Conservation (phyloP, 2,797 vertebrate species). For the Pipistrellus pygmaeus region DNA sequence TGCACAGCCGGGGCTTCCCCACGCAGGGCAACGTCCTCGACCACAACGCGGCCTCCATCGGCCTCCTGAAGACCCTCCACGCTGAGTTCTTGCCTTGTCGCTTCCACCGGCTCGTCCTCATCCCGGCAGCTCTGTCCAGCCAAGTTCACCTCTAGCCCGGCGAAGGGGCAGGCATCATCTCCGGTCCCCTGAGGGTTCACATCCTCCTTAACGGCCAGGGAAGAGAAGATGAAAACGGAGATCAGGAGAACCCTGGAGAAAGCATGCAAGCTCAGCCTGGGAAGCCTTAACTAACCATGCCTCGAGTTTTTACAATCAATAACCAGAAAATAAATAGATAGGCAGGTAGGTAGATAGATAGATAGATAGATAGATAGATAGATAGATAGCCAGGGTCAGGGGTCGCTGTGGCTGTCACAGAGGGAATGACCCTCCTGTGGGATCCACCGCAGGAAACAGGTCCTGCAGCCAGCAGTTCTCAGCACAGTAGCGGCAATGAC, state of each 20-base stretch:
- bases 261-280: not conserved
- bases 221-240: not conserved
- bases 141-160: slow-evolving; percentile 6
- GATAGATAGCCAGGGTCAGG: not conserved
- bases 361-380: too few relatives aligned
- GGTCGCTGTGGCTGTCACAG: too few relatives aligned
- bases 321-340: not conserved
- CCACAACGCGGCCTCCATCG: slow-evolving; percentile 27
- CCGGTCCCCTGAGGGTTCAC: not conserved
- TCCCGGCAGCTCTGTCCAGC: slow-evolving; percentile 55
- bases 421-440: not conserved
- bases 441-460: not conserved
- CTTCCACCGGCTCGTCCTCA: slow-evolving; percentile 81
- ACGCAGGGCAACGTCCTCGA: slow-evolving; percentile 80
- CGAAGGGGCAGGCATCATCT: not conserved
- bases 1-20: slow-evolving; percentile 80
- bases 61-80: slow-evolving; percentile 60
- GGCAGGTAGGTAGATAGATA: too few relatives aligned
- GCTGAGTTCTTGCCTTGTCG: slow-evolving; percentile 75
- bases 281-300: not conserved
- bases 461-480: not conserved
- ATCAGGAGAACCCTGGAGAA: not conserved
- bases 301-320: not conserved
- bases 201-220: not conserved
- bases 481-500: not conserved